Conservation (phyloP, 1,140 invertebrate species). For the Drosophila mauritiana region DNA sequence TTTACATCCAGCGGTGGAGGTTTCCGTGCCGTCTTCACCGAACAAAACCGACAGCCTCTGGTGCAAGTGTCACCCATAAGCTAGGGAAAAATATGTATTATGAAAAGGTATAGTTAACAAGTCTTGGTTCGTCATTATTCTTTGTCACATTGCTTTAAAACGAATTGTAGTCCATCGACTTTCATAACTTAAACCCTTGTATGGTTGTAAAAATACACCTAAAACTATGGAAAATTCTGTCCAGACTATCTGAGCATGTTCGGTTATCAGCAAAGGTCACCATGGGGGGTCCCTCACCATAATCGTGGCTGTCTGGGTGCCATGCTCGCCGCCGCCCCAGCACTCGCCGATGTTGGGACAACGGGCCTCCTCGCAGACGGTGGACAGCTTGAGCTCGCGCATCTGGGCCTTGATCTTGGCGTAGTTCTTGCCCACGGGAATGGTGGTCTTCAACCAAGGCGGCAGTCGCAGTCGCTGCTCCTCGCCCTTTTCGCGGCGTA, state of each 20-base stretch:
- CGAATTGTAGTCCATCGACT: too few species aligned
- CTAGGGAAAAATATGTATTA: constrained; percentile 84
- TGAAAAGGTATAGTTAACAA: too few species aligned
- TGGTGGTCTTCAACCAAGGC: constrained; percentile 98
- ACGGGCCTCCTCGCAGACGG: constrained; percentile 99
- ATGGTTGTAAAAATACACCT: too few species aligned
- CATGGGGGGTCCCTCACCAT: constrained; percentile 88
- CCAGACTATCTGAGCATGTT: background rate
- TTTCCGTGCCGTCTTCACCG: constrained; percentile 97
- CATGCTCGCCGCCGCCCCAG: constrained; percentile 97
- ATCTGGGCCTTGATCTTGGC: constrained; percentile 94
- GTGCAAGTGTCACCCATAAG: constrained; percentile 97
- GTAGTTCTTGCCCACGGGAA: constrained; percentile 95
- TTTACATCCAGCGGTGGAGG: constrained; percentile 95
- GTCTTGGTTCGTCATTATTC: too few species aligned
- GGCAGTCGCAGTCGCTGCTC: constrained; percentile 93
- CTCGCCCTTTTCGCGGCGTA: constrained; percentile 94
- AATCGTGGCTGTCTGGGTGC: constrained; percentile 94
- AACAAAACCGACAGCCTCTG: constrained; percentile 98
- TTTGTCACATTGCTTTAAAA: too few species aligned
- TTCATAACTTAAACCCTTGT: too few species aligned
- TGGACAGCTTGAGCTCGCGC: constrained; percentile 95
- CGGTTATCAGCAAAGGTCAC: constrained; percentile 56
- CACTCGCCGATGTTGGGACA: constrained; percentile 99
- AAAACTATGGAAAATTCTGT: background rate